phyloP scores from a whole-genome alignment of 2,113 vertebrate genomes.

The Halichoerus grypus region DNA sequence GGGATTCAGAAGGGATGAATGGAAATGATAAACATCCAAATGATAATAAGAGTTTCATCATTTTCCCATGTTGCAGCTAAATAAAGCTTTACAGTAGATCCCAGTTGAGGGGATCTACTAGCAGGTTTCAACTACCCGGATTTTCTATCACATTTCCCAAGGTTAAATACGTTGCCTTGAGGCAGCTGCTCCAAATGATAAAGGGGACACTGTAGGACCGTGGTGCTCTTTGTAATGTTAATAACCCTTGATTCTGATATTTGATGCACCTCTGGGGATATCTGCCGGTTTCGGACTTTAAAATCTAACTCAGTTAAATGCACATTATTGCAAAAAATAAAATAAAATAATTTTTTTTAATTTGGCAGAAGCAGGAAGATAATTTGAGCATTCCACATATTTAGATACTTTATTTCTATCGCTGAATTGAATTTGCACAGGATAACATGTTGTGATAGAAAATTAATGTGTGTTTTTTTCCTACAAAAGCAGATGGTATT shows the following conservation, averaged over 20 bases:
- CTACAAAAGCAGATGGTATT: constrained; percentile 72
- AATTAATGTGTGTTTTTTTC: constrained; percentile 68
- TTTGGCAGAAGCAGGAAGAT: constrained; percentile 83
- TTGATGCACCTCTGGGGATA: constrained; percentile 89
- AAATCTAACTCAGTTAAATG: constrained; percentile 87
- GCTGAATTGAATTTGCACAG: constrained; percentile 64
- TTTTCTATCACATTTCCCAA: constrained; percentile 90
- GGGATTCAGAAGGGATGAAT: constrained; percentile 79
- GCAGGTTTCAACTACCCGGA: constrained; percentile 85
- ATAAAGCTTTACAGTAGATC: constrained; percentile 83
- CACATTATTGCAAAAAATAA: constrained; percentile 79
- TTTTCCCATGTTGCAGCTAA: constrained; percentile 77
- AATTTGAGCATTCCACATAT: constrained; percentile 78
- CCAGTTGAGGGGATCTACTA: constrained; percentile 82
- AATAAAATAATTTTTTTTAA: constrained; percentile 47
- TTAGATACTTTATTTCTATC: constrained; percentile 72
- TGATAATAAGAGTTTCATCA: constrained; percentile 82
- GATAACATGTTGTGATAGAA: constrained; percentile 68
- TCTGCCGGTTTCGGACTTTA: constrained; percentile 82
- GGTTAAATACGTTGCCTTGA: constrained; percentile 90
- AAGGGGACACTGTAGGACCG: constrained; percentile 89
- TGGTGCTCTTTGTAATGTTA: constrained; percentile 92
- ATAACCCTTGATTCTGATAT: constrained; percentile 91
- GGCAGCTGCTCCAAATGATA: constrained; percentile 91
- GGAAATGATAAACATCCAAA: constrained; percentile 85